A percentile compares a stretch with the other conserved stretches of the same genome.
Evolutionary conservation across 2,888 invertebrate genomes (phyloP).

Genomic region (Platycheirus rosarum): DNA sequence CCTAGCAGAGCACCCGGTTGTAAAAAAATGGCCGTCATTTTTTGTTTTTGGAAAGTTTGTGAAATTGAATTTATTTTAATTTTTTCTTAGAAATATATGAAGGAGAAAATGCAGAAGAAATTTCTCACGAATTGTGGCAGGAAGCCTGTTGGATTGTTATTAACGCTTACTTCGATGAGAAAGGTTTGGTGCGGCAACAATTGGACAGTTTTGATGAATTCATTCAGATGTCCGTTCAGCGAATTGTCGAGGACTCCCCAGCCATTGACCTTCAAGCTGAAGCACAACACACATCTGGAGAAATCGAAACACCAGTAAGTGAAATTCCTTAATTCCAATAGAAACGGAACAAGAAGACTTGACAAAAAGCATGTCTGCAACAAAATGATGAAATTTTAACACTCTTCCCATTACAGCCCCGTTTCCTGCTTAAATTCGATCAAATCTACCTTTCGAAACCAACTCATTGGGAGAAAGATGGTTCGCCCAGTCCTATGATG

Average conservation of each 20-base stretch:
- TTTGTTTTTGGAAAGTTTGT: not conserved
- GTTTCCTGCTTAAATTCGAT: slow-evolving; percentile 97
- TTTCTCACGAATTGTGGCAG: slow-evolving; percentile 99
- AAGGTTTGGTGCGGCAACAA: slow-evolving; percentile 99
- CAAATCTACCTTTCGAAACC: slow-evolving; percentile 99
- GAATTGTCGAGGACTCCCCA: slow-evolving; percentile 99
- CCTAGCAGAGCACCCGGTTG: not conserved
- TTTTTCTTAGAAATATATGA: slow-evolving; percentile 85
- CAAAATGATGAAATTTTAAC: too few relatives aligned
- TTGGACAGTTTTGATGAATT: slow-evolving; percentile 99
- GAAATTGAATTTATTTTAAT: slow-evolving; percentile 7
- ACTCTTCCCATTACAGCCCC: slow-evolving; percentile 84
- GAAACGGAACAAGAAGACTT: not conserved
- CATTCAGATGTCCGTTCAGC: slow-evolving; percentile 99
- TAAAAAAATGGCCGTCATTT: slow-evolving; percentile 55
- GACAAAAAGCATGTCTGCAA: not conserved
- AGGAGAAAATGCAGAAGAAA: slow-evolving; percentile 96
- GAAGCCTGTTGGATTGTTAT: slow-evolving; percentile 99
- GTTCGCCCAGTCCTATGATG: slow-evolving; percentile 99
- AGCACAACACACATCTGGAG: slow-evolving; percentile 97
- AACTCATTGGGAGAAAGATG: slow-evolving; percentile 99
- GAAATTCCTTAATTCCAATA: too few relatives aligned
- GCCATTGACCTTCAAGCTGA: slow-evolving; percentile 98
- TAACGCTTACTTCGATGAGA: slow-evolving; percentile 99
- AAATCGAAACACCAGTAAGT: slow-evolving; percentile 91